phyloP scores from a whole-genome alignment of 1,140 invertebrate species.

The Lethocerus indicus region DNA sequence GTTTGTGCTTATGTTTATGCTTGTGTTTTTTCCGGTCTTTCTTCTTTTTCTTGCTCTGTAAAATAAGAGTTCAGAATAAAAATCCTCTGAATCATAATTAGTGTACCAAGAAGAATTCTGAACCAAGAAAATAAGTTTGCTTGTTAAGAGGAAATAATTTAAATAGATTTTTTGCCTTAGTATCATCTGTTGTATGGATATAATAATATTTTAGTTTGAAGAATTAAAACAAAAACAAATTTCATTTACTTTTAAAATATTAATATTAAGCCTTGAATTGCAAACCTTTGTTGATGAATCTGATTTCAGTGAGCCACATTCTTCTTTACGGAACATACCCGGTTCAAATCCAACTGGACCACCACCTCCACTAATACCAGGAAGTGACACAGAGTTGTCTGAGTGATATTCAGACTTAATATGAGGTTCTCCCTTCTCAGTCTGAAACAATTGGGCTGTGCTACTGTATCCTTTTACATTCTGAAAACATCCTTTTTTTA shows the following conservation, averaged over 20 bases:
- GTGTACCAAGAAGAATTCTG: no score
- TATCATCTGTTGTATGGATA: no score
- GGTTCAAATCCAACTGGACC: slow-evolving; percentile 55
- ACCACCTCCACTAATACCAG: slow-evolving; percentile 40
- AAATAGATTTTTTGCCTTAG: no score
- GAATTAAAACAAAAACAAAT: slow-evolving; percentile 10
- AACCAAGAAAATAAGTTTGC: no score
- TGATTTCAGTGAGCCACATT: slow-evolving; percentile 18
- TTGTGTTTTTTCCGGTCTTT: slow-evolving; percentile 68
- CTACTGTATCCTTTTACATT: neutral
- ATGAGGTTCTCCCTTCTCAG: slow-evolving; percentile 19
- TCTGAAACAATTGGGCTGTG: slow-evolving; percentile 4
- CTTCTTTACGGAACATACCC: slow-evolving; percentile 52
- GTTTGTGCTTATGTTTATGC: slow-evolving; percentile 54
- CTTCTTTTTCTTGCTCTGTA: slow-evolving; percentile 66
- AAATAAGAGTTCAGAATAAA: no score
- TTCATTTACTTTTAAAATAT: neutral
- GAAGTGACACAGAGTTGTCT: slow-evolving; percentile 55
- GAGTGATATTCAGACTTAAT: slow-evolving; percentile 54
- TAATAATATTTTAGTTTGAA: slow-evolving; percentile 18
- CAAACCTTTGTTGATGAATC: slow-evolving; percentile 36
- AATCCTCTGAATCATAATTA: no score
- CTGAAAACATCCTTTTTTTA: neutral
- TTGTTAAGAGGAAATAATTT: no score
- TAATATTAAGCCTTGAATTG: slow-evolving; percentile 8